Conservation (phyloP, 2,888 invertebrate species). For the Drosophila rubida region DNA sequence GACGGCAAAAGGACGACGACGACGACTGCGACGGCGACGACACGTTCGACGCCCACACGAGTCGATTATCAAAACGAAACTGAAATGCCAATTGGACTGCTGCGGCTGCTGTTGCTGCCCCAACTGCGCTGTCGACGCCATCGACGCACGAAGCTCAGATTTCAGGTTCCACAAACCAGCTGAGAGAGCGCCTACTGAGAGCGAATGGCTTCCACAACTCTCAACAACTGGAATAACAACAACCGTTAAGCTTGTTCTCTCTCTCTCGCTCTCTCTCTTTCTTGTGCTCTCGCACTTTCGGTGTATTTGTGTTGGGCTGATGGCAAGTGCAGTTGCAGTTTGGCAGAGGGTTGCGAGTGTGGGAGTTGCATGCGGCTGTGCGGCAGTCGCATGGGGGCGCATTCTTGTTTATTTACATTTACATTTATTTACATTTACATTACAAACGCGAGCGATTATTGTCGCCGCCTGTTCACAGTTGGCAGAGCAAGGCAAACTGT, state of each 20-base stretch:
- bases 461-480: constrained; percentile 61
- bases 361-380: constrained; percentile 25
- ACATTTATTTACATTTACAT: constrained; percentile 73
- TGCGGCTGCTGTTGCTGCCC: constrained; percentile 46
- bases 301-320: background rate
- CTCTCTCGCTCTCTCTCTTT: background rate
- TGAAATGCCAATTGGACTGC: constrained; percentile 57
- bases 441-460: constrained; percentile 66
- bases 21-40: constrained; percentile 31
- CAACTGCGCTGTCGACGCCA: constrained; percentile 59
- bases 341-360: constrained; percentile 22
- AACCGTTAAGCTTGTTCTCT: constrained; percentile 38
- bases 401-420: constrained; percentile 71
- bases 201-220: constrained; percentile 58
- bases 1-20: constrained; percentile 36
- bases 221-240: constrained; percentile 60
- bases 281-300: background rate
- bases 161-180: constrained; percentile 58
- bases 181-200: constrained; percentile 6
- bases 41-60: constrained; percentile 67
- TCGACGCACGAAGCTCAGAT: constrained; percentile 75
- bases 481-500: constrained; percentile 42
- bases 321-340: constrained; percentile 40
- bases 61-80: constrained; percentile 67
- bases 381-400: constrained; percentile 57